These are phyloP conservation scores for Acropora tenuis DNA, from an alignment of 64 coral and sea anemone species.

Conservation along the genomic window DNA sequence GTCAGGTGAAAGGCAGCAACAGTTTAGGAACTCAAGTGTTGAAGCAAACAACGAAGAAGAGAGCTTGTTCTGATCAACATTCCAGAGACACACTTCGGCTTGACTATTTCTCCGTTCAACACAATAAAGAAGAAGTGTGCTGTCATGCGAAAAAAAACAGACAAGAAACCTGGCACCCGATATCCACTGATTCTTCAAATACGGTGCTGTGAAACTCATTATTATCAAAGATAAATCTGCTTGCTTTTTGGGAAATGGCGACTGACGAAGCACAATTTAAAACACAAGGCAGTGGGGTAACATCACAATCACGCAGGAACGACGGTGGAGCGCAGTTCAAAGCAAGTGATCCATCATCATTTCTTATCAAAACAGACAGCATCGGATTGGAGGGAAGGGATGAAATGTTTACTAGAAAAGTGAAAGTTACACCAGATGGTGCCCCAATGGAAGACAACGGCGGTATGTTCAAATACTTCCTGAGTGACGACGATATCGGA, in stretches of 20 bases:
- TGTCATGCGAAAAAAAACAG: background rate
- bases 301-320: background rate
- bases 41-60: background rate
- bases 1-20: background rate
- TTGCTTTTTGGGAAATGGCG: background rate
- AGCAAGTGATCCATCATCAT: background rate
- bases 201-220: too few relatives aligned
- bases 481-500: too few relatives aligned
- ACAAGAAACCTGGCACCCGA: background rate
- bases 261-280: background rate
- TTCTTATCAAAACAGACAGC: background rate
- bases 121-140: conserved; percentile 5
- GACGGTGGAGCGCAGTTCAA: background rate
- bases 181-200: background rate
- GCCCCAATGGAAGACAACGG: too few relatives aligned
- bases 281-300: background rate
- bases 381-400: background rate
- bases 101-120: background rate
- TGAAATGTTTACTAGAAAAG: background rate
- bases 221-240: background rate
- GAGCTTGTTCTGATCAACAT: background rate
- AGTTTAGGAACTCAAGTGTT: background rate
- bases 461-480: background rate
- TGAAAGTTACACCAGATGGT: too few relatives aligned
- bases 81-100: background rate